Conservation (phyloP, 2,113 vertebrate genomes). For the Pipra filicauda region DNA sequence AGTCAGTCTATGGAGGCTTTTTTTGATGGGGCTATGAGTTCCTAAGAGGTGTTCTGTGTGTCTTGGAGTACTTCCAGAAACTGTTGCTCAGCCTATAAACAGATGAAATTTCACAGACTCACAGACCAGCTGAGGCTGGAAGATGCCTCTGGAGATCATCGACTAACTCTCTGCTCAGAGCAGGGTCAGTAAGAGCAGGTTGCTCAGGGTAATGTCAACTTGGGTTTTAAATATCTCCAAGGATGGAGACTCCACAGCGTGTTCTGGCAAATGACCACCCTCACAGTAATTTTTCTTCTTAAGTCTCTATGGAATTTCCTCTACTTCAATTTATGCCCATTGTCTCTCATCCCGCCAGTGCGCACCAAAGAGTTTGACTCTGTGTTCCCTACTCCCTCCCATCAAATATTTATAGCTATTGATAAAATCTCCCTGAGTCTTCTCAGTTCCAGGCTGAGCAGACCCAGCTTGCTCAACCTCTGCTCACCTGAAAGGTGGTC, state of each 20-base stretch:
- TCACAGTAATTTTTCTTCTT: neutral
- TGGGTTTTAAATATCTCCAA: neutral
- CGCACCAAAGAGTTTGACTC: neutral
- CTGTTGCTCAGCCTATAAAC: neutral
- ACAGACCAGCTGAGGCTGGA: neutral
- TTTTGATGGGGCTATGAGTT: neutral
- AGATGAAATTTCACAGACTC: slow-evolving; percentile 31
- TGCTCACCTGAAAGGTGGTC: neutral
- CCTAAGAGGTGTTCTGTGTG: neutral
- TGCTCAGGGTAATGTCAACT: neutral
- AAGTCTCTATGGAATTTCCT: neutral
- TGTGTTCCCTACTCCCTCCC: neutral
- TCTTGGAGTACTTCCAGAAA: slow-evolving; percentile 18
- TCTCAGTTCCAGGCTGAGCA: neutral
- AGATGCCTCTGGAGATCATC: neutral
- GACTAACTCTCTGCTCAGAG: neutral
- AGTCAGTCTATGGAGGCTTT: neutral
- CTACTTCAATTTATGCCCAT: neutral
- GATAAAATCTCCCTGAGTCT: neutral
- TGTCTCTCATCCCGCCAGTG: neutral
- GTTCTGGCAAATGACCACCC: neutral
- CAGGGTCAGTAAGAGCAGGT: neutral
- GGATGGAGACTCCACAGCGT: neutral
- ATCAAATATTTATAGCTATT: neutral
- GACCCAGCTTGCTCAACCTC: neutral